Base-by-base conservation (phyloP, 2,113 vertebrate species). In the Sorex araneus region DNA sequence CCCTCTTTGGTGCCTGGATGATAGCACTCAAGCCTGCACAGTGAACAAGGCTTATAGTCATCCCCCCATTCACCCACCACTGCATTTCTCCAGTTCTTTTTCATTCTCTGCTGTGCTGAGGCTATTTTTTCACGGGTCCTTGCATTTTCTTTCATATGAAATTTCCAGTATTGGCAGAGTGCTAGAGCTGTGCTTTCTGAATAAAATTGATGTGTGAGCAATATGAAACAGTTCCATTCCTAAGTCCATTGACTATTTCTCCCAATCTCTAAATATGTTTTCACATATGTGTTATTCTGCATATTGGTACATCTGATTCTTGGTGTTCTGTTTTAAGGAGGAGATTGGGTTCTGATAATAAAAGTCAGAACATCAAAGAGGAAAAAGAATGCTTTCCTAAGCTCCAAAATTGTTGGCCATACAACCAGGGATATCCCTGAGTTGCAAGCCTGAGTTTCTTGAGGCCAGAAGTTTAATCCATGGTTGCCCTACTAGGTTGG, bases 221-320 rank as follows among this genome's bases (percentile, higher is more conserved):
- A 81, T 64, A 75, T 19, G 1, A 79, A 79, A 45, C 30, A 74
- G 50, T n/a, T 19, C 57, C 57, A 40, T 80, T 81, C 28, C 67
- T 83, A 87, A 94, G 64, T 79, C 90, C 54, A 57, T 84, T 94
- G 91, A 84, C 10, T 69, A 50, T 45, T 36, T 94, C 70, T 84
- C 50, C 32, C 73, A 89, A 87, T 10, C 50, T 71, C 67, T 90
- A 87, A 90, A 36, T 87, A 21, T 64, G 50, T 87, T 92, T 87
- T 86, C 87, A 90, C 18, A 43, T 67, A 45, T 54, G 54, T 69
- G 73, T 73, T 83, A 57, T 92, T 77, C 45, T 76, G 27, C 57
- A 70, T 30, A 2, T 75, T 76, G 79, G 15, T 70, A 60, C 32
- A 66, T 54, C 28, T 60, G 73, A 92, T 32, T 75, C 66, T 81